Conservation (phyloP, 2,113 vertebrate genomes). For the Euleptes europaea region DNA sequence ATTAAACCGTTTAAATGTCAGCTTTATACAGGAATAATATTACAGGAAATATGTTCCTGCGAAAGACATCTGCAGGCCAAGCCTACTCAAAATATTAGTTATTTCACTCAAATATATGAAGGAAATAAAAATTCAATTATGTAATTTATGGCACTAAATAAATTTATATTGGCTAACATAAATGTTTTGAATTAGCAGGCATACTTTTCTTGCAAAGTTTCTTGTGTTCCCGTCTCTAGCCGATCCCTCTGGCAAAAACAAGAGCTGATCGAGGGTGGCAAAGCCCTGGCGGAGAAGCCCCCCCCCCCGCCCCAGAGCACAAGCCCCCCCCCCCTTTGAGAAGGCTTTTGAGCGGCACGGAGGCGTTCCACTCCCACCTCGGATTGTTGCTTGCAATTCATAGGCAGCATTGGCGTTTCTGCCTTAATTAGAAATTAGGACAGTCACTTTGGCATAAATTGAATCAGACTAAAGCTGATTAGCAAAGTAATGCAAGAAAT, state of each 20-base stretch:
- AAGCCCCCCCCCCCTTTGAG: no score
- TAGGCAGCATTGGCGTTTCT: constrained; percentile 43
- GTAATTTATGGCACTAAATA: constrained; percentile 77
- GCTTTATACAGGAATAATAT: constrained; percentile 73
- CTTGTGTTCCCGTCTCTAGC: background rate
- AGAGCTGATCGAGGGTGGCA: no score
- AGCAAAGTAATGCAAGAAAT: constrained; percentile 85
- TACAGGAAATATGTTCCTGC: constrained; percentile 68
- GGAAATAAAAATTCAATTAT: constrained; percentile 83
- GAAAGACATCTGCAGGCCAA: constrained; percentile 71
- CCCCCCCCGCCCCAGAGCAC: no score
- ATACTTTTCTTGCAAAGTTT: constrained; percentile 53
- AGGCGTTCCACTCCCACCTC: constrained; percentile 27
- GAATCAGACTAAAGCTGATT: constrained; percentile 83
- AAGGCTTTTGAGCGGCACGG: background rate
- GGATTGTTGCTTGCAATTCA: constrained; percentile 56
- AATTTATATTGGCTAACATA: constrained; percentile 76
- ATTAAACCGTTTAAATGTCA: constrained; percentile 81
- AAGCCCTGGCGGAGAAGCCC: no score
- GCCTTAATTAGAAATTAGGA: constrained; percentile 82
- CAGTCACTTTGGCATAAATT: constrained; percentile 80
- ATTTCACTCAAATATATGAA: constrained; percentile 77
- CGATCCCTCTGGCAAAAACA: background rate
- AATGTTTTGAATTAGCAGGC: constrained; percentile 68
- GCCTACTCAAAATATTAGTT: constrained; percentile 74